Conservation (phyloP, 2,113 vertebrate genomes). For the Trochalopteron elliotii region DNA sequence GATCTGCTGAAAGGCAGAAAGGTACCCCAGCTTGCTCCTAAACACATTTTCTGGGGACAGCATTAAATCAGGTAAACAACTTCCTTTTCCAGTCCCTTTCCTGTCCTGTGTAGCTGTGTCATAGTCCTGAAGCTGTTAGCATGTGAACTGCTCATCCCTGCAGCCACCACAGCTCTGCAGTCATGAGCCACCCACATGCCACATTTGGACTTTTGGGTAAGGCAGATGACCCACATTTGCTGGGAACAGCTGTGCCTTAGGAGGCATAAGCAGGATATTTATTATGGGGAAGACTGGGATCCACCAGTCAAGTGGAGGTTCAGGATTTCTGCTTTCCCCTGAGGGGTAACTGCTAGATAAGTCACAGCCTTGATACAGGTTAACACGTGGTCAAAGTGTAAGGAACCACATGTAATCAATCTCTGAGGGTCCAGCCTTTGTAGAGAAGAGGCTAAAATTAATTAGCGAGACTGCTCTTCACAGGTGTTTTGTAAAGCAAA, state of each 20-base stretch:
- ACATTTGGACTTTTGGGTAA: not conserved
- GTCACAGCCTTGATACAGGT: too few relatives aligned
- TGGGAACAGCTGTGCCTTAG: not conserved
- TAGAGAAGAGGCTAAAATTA: too few relatives aligned
- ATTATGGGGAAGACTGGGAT: not conserved
- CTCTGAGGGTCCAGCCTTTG: too few relatives aligned
- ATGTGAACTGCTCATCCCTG: not conserved
- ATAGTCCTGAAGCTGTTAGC: not conserved
- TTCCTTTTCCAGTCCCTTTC: not conserved
- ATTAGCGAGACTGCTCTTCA: too few relatives aligned
- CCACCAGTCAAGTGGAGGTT: not conserved
- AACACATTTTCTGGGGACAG: not conserved
- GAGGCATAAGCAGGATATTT: not conserved
- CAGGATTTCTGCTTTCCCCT: not conserved
- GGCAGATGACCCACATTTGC: not conserved
- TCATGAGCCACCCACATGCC: not conserved
- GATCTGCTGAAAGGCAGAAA: not conserved
- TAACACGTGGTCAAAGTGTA: too few relatives aligned
- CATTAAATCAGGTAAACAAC: not conserved
- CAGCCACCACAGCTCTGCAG: not conserved
- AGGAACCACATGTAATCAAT: too few relatives aligned
- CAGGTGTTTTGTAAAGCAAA: too few relatives aligned
- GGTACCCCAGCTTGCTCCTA: not conserved
- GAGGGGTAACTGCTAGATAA: not conserved
- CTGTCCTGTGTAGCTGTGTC: not conserved